Evolutionary conservation across 2,888 invertebrate genomes (phyloP).

Genomic region (Tachina grossa): DNA sequence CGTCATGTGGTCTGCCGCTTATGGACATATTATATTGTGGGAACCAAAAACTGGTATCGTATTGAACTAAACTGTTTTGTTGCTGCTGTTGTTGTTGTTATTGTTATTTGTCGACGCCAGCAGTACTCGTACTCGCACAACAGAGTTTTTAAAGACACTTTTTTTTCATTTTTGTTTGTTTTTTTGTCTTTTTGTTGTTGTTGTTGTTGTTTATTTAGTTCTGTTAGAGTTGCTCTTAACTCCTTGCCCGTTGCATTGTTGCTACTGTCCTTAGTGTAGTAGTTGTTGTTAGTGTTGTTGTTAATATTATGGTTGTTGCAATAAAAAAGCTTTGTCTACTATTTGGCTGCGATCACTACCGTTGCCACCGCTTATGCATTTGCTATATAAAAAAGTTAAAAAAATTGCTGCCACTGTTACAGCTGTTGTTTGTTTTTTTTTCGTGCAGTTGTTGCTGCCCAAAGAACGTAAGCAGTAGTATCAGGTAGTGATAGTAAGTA

Average conservation of each 20-base stretch:
- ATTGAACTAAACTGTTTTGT: slow-evolving; percentile 68
- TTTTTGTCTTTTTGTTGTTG: slow-evolving; percentile 12
- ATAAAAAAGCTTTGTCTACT: slow-evolving; percentile 71
- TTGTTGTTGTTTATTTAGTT: slow-evolving; percentile 26
- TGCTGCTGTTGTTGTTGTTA: slow-evolving; percentile 36
- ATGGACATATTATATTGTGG: slow-evolving; percentile 81
- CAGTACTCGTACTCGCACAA: slow-evolving; percentile 62
- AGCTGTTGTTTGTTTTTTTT: slow-evolving; percentile 48
- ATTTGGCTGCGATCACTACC: slow-evolving; percentile 69
- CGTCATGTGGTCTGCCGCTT: slow-evolving; percentile 81
- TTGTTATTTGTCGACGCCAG: slow-evolving; percentile 73
- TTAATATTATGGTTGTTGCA: slow-evolving; percentile 70
- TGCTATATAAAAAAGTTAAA: slow-evolving; percentile 32
- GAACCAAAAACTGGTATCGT: slow-evolving; percentile 82
- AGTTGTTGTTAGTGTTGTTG: slow-evolving; percentile 67
- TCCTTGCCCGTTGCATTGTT: slow-evolving; percentile 71
- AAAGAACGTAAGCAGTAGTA: slow-evolving; percentile 24
- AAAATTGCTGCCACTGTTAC: slow-evolving; percentile 57
- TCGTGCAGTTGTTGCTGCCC: slow-evolving; percentile 24
- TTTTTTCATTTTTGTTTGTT: slow-evolving; percentile 45
- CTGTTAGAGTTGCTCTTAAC: slow-evolving; percentile 46
- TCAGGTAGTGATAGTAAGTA: slow-evolving; percentile 32
- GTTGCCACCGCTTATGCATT: slow-evolving; percentile 54
- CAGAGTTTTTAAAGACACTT: slow-evolving; percentile 63
- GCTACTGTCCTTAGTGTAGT: slow-evolving; percentile 74